phyloP scores from a whole-genome alignment of 2,888 invertebrate genomes.

The Andricus curvator region DNA sequence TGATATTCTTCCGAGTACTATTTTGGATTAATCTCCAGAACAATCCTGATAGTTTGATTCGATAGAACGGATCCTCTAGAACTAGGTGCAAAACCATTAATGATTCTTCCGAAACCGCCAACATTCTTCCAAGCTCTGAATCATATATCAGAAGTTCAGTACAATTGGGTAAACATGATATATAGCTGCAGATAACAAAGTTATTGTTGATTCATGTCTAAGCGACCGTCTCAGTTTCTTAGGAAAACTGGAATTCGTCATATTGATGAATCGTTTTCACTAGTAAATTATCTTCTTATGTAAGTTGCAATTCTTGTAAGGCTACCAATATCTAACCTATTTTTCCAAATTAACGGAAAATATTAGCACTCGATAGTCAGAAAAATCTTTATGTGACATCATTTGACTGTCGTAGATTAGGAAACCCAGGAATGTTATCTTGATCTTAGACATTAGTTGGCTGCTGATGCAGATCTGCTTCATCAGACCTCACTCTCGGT shows the following conservation, averaged over 20 bases:
- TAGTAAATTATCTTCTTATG: no score
- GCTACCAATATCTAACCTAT: no score
- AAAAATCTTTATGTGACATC: not conserved
- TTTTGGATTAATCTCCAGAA: no score
- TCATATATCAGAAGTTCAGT: not conserved
- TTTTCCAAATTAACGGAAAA: no score
- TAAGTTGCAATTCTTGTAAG: no score
- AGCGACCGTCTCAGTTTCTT: not conserved
- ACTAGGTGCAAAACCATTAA: no score
- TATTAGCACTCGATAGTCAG: not conserved
- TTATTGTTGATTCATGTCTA: not conserved
- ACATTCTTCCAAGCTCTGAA: not conserved
- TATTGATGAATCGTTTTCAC: not conserved
- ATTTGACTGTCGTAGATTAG: not conserved
- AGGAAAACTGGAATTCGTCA: not conserved
- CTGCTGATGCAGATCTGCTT: slow-evolving; percentile 11
- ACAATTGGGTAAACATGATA: not conserved
- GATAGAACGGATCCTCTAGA: no score
- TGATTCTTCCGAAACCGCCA: no score
- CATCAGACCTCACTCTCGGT: not conserved
- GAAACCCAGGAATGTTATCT: slow-evolving; percentile 15
- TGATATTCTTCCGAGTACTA: no score
- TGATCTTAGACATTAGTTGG: not conserved
- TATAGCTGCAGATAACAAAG: not conserved
- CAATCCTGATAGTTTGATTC: no score